phyloP scores from a whole-genome alignment of 2,888 invertebrate genomes.

The Agrotis exclamationis region DNA sequence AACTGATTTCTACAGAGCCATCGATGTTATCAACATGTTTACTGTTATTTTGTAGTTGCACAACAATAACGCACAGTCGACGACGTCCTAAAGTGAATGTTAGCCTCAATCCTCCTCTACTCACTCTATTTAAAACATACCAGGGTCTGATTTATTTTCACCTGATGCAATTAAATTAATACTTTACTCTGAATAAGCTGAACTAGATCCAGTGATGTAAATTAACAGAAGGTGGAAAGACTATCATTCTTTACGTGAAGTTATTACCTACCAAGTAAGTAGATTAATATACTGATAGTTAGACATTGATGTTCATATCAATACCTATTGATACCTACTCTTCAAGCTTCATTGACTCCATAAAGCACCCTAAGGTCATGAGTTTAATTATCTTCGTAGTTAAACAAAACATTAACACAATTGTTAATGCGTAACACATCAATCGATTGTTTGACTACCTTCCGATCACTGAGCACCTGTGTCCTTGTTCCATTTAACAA shows the following conservation, averaged over 20 bases:
- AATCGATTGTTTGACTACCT: conserved; percentile 56
- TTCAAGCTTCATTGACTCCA: conserved; percentile 47
- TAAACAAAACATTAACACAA: conserved; percentile 52
- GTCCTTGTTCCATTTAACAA: conserved; percentile 62
- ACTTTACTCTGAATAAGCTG: too few relatives aligned
- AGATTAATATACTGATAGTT: background rate
- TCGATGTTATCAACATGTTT: conserved; percentile 21
- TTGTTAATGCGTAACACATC: conserved; percentile 55
- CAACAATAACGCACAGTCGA: conserved; percentile 20
- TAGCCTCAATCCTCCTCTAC: conserved; percentile 1
- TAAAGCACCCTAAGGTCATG: conserved; percentile 26
- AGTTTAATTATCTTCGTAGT: conserved; percentile 42
- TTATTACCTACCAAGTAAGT: background rate
- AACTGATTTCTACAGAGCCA: conserved; percentile 15
- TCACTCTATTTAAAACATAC: background rate
- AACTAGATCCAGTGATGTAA: too few relatives aligned
- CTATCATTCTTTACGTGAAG: background rate
- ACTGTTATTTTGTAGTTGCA: conserved; percentile 33
- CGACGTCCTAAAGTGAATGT: conserved; percentile 28
- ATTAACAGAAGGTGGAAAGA: background rate
- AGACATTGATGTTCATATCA: conserved; percentile 12
- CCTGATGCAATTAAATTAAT: background rate
- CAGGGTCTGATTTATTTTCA: conserved; percentile 2
- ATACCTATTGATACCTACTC: conserved; percentile 11
- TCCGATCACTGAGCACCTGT: conserved; percentile 40